Base-by-base conservation (phyloP, 2,113 vertebrate genomes). In the Vanacampus margaritifer region DNA sequence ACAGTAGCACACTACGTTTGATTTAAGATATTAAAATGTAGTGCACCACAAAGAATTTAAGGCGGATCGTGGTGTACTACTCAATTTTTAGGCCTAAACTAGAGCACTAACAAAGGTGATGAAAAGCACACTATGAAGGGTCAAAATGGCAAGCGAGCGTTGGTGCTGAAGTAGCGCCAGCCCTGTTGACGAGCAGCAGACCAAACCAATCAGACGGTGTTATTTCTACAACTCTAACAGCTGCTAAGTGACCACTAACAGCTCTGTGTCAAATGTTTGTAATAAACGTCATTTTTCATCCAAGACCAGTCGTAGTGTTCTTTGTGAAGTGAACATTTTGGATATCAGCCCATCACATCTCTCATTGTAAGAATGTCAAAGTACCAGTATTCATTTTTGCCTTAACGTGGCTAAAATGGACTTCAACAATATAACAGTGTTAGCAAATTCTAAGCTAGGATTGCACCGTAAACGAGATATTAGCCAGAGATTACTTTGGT, bases 221-320 rank as follows among this genome's bases (percentile, higher is more conserved):
- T 88, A 80, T 86, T 85, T 89, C 85, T 87, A 89, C 79, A 86
- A 84, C 83, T 84, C 84, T 79, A 82, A 88, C 81, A 85, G 88
- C 88, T 87, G 85, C 88, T 86, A 80, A 83, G 74, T 83, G 84
- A 83, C 83, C 77, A 80, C 86, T 85, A 87, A 87, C 84, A 84
- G 84, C 84, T 88, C 79, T 86, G 82, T 86, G 84, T 85, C 57
- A 62, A 79, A 86, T 80, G 85, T 90, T 90, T 90, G 85, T 90
- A 88, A 90, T 90, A 90, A 90, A 90, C 73, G 68, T 85, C 88
- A 90, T 87, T 88, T 88, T 90, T 86, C 88, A 90, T 90, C 86
- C 80, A 79, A 82, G 73, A 8, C 24, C 0, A 1, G 14, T 23
- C 19, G 6, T 2, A 13, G 36, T 17, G 19, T 62, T 65, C 56